A percentile compares a stretch with the other conserved stretches of the same genome.
phyloP scores from a whole-genome alignment of 2,888 invertebrate genomes.

The Harpagoxenus sublaevis region DNA sequence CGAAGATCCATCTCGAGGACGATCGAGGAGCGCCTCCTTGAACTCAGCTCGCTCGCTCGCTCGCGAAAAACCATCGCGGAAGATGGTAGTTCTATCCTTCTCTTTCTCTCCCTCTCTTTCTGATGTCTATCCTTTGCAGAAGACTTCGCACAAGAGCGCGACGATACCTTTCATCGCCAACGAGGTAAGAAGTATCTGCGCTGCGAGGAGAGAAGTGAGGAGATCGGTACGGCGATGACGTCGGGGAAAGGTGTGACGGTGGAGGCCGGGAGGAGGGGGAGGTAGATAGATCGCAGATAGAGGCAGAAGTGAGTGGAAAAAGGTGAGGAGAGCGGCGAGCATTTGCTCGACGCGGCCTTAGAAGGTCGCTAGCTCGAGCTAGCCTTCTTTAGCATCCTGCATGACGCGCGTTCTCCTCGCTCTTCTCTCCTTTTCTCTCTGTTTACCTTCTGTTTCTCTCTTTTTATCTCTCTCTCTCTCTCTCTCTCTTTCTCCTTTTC shows the following conservation, averaged over 20 bases:
- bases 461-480: not conserved
- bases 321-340: conserved; percentile 76
- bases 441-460: not conserved
- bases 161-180: conserved; percentile 73
- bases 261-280: conserved; percentile 37
- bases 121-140: not conserved
- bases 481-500: not conserved
- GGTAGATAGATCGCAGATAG: conserved; percentile 57
- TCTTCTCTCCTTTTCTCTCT: conserved; percentile 11
- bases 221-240: conserved; percentile 56
- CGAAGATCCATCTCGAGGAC: conserved; percentile 36
- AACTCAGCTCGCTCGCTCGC: conserved; percentile 29
- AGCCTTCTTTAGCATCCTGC: conserved; percentile 84
- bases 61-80: conserved; percentile 45
- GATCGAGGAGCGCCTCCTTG: conserved; percentile 41
- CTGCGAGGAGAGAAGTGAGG: conserved; percentile 24
- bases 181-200: conserved; percentile 70
- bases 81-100: conserved; percentile 1
- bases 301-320: conserved; percentile 71
- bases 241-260: conserved; percentile 59
- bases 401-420: conserved; percentile 53
- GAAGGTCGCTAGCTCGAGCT: conserved; percentile 83
- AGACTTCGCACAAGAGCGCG: conserved; percentile 30
- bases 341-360: conserved; percentile 82
- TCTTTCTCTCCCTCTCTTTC: not conserved